Evolutionary conservation across 2,113 vertebrate genomes (phyloP), one percentile per base, ranked within the genome.

Genomic region (Tenebrosternarchus preto): DNA sequence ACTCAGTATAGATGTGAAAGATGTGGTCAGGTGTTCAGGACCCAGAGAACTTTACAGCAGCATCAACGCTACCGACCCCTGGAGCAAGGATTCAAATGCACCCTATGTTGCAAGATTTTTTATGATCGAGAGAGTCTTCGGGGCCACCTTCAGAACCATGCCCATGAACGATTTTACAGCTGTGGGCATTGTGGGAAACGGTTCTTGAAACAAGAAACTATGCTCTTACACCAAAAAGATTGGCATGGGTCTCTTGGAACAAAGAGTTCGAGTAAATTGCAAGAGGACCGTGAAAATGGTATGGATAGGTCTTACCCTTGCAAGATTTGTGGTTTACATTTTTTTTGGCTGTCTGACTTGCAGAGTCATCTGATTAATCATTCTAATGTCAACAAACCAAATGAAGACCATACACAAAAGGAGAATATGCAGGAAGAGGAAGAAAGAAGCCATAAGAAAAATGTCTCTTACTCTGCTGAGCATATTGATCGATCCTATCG

Each of bases 291-390:
- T 12, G 91, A 90, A 57, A 91, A 89, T 50, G 89, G 82, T 29
- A 31, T 80, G 12, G 89, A 91, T 17, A 92, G 89, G 88, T 86
- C 85, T 3, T 93, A 92, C 73, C 61, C 87, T 36, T 94, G 93
- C 83, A 92, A 88, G 80, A 89, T 91, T 56, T 94, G 93, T 75
- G 90, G 89, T 70, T 82, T 92, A 22, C 85, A 77, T 56, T 94
- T 93, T 83, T 93, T 93, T 83, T 94, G 93, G 93, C 85, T 94
- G 56, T 92, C 93, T 75, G 93, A 94, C 87, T 91, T 92, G 79
- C 93, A 94, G 77, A 88, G 86, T 29, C 93, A 94, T 83, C 86
- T 91, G 56, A 71, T 90, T n/a, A 88, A 91, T 82, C 90, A 92
- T 79, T 92, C 91, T 81, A 89, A 82, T 74, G 8, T 82, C 80